Evolutionary conservation across 1,140 invertebrate species (phyloP), one percentile per base, ranked within the genome.

Genomic region (Neodiprion fabricii): DNA sequence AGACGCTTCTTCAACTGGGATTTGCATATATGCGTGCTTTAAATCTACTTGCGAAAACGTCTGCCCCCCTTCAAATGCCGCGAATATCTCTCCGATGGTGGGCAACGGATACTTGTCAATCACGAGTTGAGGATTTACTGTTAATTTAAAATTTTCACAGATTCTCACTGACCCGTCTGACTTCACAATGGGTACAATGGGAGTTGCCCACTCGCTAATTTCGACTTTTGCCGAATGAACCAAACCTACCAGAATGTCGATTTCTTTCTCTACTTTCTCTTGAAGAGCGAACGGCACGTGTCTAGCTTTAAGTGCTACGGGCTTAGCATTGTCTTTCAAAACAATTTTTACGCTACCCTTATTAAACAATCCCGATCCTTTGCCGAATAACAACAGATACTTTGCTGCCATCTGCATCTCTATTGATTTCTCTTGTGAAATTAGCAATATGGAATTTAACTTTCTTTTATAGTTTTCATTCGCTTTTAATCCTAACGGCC

Each of bases 91-190:
- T 23, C 77, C 71, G 8, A 73, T 65, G 10, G 17, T 14, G 11
- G 77, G 80, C 21, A 81, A 70, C 49, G 76, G 78, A 61, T 79
- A 71, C 49, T 76, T 61, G 61, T 73, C 49, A 40, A 71, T 71
- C 49, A 61, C 71, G 17, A 80, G 74, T 17, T 70, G 11, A 14
- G 74, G 75, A 78, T 79, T 79, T 47, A 79, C 40, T 23, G 77
- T 79, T 17, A 79, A 70, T 71, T 77, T 78, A 67, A 79, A 88
- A 78, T 89, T 85, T 9, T 77, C 84, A 78, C 86, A 89, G 10
- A 89, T 71, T 40, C 86, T 74, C 47, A 88, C 72, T 4, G 73
- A 75, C 9, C 82, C 81, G 73, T 85, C 75, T 40, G 76, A 72
- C 75, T 88, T 88, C 48, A 84, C 76, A 11, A 86, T 79, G 10